phyloP scores from a whole-genome alignment of 64 coral and sea anemone species.

The Catalaphyllia jardinei region DNA sequence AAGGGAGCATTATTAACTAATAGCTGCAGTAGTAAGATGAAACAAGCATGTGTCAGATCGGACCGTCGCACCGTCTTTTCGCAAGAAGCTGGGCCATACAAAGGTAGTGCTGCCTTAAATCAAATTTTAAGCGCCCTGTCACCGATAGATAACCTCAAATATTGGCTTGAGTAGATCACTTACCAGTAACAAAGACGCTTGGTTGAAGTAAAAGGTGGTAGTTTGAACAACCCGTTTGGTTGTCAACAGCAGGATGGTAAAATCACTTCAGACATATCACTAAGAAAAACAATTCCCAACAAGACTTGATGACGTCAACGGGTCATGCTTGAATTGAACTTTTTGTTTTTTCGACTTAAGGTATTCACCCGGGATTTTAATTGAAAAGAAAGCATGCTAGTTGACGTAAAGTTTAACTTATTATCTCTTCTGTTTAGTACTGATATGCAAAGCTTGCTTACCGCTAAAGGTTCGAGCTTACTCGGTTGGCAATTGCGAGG shows the following conservation, averaged over 20 bases:
- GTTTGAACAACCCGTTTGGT: neutral
- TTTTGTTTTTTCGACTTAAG: neutral
- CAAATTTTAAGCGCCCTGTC: neutral
- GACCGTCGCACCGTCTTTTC: neutral
- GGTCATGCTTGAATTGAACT: constrained; percentile 32
- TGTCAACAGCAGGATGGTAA: neutral
- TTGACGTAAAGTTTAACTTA: constrained; percentile 5
- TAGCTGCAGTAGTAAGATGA: too few species aligned
- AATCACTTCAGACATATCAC: neutral
- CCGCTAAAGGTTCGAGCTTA: neutral
- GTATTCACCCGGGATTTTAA: neutral
- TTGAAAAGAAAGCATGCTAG: constrained; percentile 27
- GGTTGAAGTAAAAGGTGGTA: neutral
- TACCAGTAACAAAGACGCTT: constrained; percentile 28
- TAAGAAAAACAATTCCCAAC: neutral
- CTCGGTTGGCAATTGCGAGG: too few species aligned
- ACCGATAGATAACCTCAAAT: neutral
- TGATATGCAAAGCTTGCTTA: neutral
- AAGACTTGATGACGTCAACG: constrained; percentile 9
- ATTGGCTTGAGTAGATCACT: constrained; percentile 27
- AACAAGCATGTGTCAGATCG: neutral
- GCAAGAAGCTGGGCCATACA: neutral
- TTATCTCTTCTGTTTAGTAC: neutral
- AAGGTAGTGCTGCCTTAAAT: neutral
- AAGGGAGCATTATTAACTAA: too few species aligned